Evolutionary conservation across 2,797 vertebrate genomes (phyloP).

Genomic region (Siniperca obscura): DNA sequence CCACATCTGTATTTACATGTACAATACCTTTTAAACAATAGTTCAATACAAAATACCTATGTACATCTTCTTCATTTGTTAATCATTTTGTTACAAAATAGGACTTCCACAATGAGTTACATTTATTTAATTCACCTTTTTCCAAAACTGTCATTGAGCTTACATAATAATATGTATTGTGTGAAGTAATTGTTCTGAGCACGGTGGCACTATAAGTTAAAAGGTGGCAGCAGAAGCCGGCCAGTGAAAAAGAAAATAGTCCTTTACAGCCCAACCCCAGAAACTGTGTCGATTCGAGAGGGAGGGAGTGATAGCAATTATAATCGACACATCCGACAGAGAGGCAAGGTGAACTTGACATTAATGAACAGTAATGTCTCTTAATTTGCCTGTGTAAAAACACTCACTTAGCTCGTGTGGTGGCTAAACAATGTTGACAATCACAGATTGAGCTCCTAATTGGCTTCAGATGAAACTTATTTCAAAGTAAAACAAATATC

Average conservation of each 20-base stretch:
- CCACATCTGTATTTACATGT: slow-evolving; percentile 88
- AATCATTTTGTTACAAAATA: slow-evolving; percentile 97
- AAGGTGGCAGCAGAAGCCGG: slow-evolving; percentile 46
- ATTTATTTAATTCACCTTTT: slow-evolving; percentile 72
- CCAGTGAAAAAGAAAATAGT: slow-evolving; percentile 47
- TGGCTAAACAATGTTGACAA: slow-evolving; percentile 73
- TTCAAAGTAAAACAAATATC: slow-evolving; percentile 62
- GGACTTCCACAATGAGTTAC: slow-evolving; percentile 85
- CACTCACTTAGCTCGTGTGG: slow-evolving; percentile 64
- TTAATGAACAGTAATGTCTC: slow-evolving; percentile 77
- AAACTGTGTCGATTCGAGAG: slow-evolving; percentile 43
- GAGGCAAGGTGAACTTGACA: slow-evolving; percentile 78
- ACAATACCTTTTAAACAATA: slow-evolving; percentile 89
- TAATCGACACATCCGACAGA: slow-evolving; percentile 72
- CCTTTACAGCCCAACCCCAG: slow-evolving; percentile 53
- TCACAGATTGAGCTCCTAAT: slow-evolving; percentile 72
- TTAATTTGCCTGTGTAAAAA: slow-evolving; percentile 71
- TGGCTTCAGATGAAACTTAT: slow-evolving; percentile 64
- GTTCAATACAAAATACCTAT: slow-evolving; percentile 96
- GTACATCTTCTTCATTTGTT: slow-evolving; percentile 91
- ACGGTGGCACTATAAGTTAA: slow-evolving; percentile 62
- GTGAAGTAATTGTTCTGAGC: slow-evolving; percentile 60
- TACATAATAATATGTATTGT: slow-evolving; percentile 59
- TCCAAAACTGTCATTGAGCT: slow-evolving; percentile 68
- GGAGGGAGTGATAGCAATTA: slow-evolving; percentile 53